Percentiles rank a stretch among this genome's conserved stretches.
These are phyloP conservation scores for Cygnus olor DNA, from an alignment of 2,797 vertebrate genomes.

Conservation along the genomic window DNA sequence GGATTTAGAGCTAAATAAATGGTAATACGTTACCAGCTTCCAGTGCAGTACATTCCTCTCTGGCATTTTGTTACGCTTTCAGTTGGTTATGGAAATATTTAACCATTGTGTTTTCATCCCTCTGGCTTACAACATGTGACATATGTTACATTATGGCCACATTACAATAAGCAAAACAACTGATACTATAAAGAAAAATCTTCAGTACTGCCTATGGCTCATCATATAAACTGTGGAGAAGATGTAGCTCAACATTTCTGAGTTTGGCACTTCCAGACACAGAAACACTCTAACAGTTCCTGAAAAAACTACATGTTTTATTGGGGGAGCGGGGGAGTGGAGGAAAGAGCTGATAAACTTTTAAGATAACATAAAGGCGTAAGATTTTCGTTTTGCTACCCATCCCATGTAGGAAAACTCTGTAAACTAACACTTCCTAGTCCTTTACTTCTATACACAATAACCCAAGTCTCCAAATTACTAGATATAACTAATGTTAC, in stretches of 20 bases:
- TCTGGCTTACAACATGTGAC: background rate
- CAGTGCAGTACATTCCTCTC: background rate
- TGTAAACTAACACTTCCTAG: background rate
- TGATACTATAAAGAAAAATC: background rate
- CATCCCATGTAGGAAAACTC: background rate
- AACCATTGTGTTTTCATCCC: background rate
- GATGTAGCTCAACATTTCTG: background rate
- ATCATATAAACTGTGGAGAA: background rate
- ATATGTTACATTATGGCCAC: background rate
- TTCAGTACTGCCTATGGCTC: background rate
- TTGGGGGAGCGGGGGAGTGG: background rate
- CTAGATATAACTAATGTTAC: background rate
- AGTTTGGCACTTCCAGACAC: background rate
- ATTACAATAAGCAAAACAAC: background rate
- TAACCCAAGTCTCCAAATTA: background rate
- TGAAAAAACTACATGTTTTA: constrained; percentile 17
- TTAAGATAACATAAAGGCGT: background rate
- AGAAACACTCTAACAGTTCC: background rate
- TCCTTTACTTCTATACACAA: background rate
- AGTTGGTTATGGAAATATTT: background rate
- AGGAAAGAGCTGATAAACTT: background rate
- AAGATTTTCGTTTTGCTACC: background rate
- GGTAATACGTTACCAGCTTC: background rate
- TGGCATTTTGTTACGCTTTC: background rate
- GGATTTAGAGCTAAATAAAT: background rate